Base-by-base conservation (phyloP, 2,113 vertebrate genomes). In the Apus apus region DNA sequence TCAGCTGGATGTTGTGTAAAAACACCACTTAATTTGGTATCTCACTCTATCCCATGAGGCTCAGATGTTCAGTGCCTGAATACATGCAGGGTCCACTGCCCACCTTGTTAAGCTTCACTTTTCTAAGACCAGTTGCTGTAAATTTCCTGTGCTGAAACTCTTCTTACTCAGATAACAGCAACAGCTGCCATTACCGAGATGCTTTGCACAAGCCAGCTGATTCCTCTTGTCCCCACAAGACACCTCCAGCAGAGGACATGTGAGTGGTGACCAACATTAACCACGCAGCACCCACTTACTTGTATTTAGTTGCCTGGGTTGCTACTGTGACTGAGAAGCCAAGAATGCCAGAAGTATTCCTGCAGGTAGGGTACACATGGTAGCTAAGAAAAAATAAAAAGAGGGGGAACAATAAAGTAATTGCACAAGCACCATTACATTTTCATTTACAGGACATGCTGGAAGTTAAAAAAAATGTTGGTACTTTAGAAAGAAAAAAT, bases 271-370 rank as follows among this genome's bases (percentile, higher is more conserved):
- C 3, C 10, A 70, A 32, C 40, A 32, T 7, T 16, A 18, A 48
- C 54, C 60, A 51, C 11, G 0, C 15, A 38, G 76, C 66, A 25
- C 5, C 0, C 61, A 96, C 98, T 97, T 94, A 99, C 99, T 98
- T 99, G 98, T 98, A 99, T 96, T 99, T 99, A 46, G 98, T 99
- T 94, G 99, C 99, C 95, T 99, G 99, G 18, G 99, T 99, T 96
- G 99, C 99, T 75, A 99, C 99, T 1, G 99, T 99, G 95, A 99
- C 97, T 1, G 99, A 99, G 97, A 99, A 99, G 43, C 99, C 99
- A 91, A 99, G 98, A 80, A 99, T 98, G 25, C 99, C 99, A 25
- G 99, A 99, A 43, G 99, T 99, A 92, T 99, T 99, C 93, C 99
- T 98, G 97, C 98, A 99, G 87, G 98, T 98, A 8, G 99, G 98